Evolutionary conservation across 2,797 vertebrate genomes (phyloP).

Genomic region (Melanotaenia nigrans): DNA sequence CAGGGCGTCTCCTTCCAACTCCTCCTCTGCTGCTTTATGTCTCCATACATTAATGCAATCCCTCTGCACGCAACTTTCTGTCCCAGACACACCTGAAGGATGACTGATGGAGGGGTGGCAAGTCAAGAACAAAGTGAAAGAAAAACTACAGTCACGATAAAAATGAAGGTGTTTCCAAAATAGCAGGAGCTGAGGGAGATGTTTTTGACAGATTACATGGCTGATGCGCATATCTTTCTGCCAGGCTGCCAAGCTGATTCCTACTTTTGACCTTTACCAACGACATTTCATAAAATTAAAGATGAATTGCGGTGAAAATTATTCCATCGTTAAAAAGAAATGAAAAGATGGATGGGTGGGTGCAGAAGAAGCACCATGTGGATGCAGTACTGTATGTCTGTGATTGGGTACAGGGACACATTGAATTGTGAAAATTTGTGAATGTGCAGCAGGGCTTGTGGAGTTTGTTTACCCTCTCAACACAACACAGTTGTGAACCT

Average conservation of each 20-base stretch:
- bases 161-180: slow-evolving; percentile 58
- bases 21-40: slow-evolving; percentile 32
- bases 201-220: slow-evolving; percentile 19
- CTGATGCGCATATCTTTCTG: slow-evolving; percentile 15
- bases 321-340: slow-evolving; percentile 16
- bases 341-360: slow-evolving; percentile 9
- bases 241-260: slow-evolving; percentile 13
- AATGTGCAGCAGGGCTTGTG: slow-evolving; percentile 53
- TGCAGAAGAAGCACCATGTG: slow-evolving; percentile 18
- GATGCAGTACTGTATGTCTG: slow-evolving; percentile 14
- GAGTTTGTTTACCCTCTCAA: slow-evolving; percentile 74
- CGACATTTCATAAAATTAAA: background rate
- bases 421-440: slow-evolving; percentile 51
- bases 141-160: slow-evolving; percentile 20
- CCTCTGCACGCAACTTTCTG: slow-evolving; percentile 41
- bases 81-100: slow-evolving; percentile 45
- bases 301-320: slow-evolving; percentile 9
- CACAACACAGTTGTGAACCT: slow-evolving; percentile 66
- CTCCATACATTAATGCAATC: slow-evolving; percentile 24
- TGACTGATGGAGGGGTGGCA: slow-evolving; percentile 43
- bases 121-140: slow-evolving; percentile 5
- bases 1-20: slow-evolving; percentile 30
- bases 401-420: slow-evolving; percentile 41
- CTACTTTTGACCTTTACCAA: slow-evolving; percentile 38
- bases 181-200: slow-evolving; percentile 12